These are phyloP conservation scores for Clarias pachynema DNA, from an alignment of 2,797 vertebrate species.

Conservation along the genomic window DNA sequence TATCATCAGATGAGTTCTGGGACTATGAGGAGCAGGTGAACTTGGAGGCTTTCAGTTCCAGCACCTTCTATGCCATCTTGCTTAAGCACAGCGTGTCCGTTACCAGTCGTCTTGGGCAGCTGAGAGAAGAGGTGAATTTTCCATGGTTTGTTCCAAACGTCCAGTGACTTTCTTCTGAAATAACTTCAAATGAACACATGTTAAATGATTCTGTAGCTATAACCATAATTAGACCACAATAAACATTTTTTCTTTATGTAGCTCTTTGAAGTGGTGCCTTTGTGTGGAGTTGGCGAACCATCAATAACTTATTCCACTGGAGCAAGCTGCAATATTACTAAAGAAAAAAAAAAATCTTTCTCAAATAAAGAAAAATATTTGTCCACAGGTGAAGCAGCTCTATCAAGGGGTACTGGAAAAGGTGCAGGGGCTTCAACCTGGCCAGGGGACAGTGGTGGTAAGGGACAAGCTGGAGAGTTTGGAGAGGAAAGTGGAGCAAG, in stretches of 20 bases:
- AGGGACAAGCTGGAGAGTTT: slow-evolving; percentile 61
- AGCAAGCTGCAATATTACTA: slow-evolving; percentile 18
- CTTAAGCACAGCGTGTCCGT: slow-evolving; percentile 85
- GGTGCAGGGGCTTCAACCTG: slow-evolving; percentile 69
- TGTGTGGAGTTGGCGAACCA: slow-evolving; percentile 18
- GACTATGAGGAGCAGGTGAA: slow-evolving; percentile 84
- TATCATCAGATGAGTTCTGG: slow-evolving; percentile 73
- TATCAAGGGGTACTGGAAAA: slow-evolving; percentile 76
- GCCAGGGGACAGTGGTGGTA: slow-evolving; percentile 27
- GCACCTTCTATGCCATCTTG: slow-evolving; percentile 83
- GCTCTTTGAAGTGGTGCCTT: not conserved
- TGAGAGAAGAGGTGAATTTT: slow-evolving; percentile 81
- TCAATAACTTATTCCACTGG: slow-evolving; percentile 59
- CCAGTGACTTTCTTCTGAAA: slow-evolving; percentile 31
- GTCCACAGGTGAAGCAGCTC: slow-evolving; percentile 80
- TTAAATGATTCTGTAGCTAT: not conserved
- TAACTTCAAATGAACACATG: not conserved
- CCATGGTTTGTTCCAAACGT: slow-evolving; percentile 13
- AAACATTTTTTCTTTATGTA: not conserved
- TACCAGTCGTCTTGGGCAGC: slow-evolving; percentile 79
- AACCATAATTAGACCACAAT: not conserved
- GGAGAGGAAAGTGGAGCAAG: slow-evolving; percentile 78
- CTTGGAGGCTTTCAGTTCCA: slow-evolving; percentile 85
- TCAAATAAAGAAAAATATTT: slow-evolving; percentile 28
- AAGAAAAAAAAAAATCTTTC: not conserved